These are phyloP conservation scores for Tenualosa ilisha DNA, from an alignment of 2,797 vertebrate species.

Conservation along the genomic window DNA sequence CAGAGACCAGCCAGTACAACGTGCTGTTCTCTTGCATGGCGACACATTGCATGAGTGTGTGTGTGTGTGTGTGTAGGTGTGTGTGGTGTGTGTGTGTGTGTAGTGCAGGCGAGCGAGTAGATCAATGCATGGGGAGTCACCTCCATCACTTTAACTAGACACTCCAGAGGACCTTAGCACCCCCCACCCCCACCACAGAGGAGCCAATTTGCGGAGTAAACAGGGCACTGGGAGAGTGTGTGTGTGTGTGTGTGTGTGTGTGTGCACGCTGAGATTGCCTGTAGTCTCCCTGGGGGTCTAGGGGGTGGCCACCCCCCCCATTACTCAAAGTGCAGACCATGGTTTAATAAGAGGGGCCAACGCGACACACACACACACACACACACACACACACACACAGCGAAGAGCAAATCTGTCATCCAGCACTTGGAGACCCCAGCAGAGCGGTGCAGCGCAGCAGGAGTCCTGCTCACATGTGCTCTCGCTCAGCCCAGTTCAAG, in stretches of 20 bases:
- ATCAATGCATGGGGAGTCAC: conserved; percentile 73
- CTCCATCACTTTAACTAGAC: conserved; percentile 81
- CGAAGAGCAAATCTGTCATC: conserved; percentile 39
- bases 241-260: conserved; percentile 17
- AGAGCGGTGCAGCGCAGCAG: not conserved
- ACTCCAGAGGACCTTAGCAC: conserved; percentile 49
- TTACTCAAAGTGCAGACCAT: conserved; percentile 61
- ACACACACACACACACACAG: conserved; percentile 18
- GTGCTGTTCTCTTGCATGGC: not conserved
- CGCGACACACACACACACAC: conserved; percentile 44
- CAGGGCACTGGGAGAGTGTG: conserved; percentile 50
- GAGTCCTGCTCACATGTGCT: not conserved
- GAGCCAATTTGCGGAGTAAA: conserved; percentile 79
- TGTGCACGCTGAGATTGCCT: conserved; percentile 34
- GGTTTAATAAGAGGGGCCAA: conserved; percentile 68
- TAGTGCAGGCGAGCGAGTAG: conserved; percentile 64
- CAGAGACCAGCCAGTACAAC: not conserved
- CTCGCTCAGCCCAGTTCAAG: not conserved
- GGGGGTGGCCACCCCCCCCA: conserved; percentile 55
- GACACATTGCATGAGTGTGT: not conserved
- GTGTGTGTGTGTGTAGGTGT: not conserved
- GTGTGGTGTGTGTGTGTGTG: conserved; percentile 28
- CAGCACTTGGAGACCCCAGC: conserved; percentile 25
- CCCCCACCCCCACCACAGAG: conserved; percentile 61
- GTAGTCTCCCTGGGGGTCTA: conserved; percentile 57